Conservation (phyloP, 2,888 invertebrate genomes). For the Pandemis corylana region DNA sequence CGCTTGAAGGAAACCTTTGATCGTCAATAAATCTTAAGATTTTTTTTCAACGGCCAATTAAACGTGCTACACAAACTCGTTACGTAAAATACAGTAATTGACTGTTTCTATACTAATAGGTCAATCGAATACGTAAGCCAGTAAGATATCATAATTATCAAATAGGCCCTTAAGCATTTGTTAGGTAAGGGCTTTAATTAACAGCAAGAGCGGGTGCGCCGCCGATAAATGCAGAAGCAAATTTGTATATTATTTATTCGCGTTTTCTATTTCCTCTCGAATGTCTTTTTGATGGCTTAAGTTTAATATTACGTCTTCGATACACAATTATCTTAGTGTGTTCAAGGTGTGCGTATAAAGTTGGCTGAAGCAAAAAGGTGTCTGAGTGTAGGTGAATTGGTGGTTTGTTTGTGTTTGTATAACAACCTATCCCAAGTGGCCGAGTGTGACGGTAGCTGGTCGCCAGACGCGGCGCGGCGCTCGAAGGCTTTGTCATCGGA, state of each 20-base stretch:
- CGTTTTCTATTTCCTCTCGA: neutral
- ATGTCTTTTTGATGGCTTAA: no score
- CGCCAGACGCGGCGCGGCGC: constrained; percentile 42
- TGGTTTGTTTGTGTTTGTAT: constrained; percentile 34
- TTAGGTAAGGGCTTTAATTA: constrained; percentile 59
- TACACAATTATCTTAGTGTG: neutral
- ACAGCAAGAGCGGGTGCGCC: constrained; percentile 12
- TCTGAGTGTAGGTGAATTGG: constrained; percentile 22
- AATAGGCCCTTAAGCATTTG: constrained; percentile 59
- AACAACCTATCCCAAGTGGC: constrained; percentile 52
- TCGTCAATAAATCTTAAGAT: constrained; percentile 48
- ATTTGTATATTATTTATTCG: neutral
- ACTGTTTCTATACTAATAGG: constrained; percentile 36
- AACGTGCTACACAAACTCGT: constrained; percentile 29
- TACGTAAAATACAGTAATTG: constrained; percentile 40
- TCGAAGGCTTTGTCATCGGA: constrained; percentile 57
- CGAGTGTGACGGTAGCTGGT: constrained; percentile 49
- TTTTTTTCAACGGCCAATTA: constrained; percentile 49
- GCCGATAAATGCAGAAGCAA: constrained; percentile 10
- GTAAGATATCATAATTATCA: constrained; percentile 39
- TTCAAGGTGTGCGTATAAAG: neutral
- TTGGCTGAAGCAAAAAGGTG: constrained; percentile 1
- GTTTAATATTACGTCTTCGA: neutral
- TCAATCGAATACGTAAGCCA: constrained; percentile 37
- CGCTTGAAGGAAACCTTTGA: constrained; percentile 58